phyloP scores from a whole-genome alignment of 2,797 vertebrate species.

The Mormyrops attenuatus region DNA sequence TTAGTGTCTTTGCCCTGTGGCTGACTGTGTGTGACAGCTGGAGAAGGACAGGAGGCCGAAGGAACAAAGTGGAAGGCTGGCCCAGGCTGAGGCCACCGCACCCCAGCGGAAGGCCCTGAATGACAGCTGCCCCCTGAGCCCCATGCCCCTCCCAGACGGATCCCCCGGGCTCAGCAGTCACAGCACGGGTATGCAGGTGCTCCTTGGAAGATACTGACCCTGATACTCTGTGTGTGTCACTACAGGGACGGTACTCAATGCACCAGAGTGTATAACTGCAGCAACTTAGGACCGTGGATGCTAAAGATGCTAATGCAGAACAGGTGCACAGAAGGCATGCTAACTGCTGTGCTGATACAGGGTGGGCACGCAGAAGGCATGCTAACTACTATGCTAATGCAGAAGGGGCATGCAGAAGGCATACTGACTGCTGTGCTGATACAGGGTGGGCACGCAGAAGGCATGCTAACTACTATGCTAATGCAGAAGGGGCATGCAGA shows the following conservation, averaged over 20 bases:
- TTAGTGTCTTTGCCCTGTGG: not conserved
- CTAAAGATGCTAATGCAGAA: not conserved
- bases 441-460: not conserved
- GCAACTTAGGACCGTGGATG: not conserved
- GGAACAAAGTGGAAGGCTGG: slow-evolving; percentile 34
- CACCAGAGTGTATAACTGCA: not conserved
- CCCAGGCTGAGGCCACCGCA: slow-evolving; percentile 32
- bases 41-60: slow-evolving; percentile 49
- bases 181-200: slow-evolving; percentile 20
- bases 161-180: slow-evolving; percentile 46
- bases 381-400: too few species aligned
- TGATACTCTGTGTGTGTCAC: not conserved
- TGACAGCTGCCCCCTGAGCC: slow-evolving; percentile 43
- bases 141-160: slow-evolving; percentile 44
- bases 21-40: slow-evolving; percentile 43
- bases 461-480: not conserved
- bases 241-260: not conserved
- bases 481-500: too few species aligned
- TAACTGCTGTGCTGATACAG: not conserved
- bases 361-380: too few species aligned
- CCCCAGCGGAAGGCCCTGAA: slow-evolving; percentile 38
- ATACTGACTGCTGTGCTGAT: not conserved
- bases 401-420: not conserved
- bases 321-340: not conserved
- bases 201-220: not conserved